Conservation (phyloP, 2,113 vertebrate species). For the Electrona antarctica region DNA sequence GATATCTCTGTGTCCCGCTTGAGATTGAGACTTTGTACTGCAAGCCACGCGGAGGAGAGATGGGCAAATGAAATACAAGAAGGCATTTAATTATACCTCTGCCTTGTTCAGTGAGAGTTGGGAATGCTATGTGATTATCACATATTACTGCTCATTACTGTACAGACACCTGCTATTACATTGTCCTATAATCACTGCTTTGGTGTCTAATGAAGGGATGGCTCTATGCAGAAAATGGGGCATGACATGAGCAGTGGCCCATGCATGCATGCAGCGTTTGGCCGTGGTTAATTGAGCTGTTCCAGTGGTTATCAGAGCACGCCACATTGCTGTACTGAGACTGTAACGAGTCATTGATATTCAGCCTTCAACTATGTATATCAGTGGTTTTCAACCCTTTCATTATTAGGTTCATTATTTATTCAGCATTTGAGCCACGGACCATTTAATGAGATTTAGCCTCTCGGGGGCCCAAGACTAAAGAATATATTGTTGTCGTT, state of each 20-base stretch:
- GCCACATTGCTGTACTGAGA: too few relatives aligned
- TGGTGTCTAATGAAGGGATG: background rate
- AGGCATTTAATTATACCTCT: slow-evolving; percentile 12
- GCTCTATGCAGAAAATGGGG: background rate
- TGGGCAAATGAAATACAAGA: slow-evolving; percentile 8
- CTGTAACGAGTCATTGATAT: too few relatives aligned
- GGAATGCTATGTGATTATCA: slow-evolving; percentile 9
- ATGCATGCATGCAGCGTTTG: background rate
- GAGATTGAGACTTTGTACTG: slow-evolving; percentile 15
- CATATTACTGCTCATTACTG: slow-evolving; percentile 11
- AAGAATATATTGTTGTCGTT: too few relatives aligned
- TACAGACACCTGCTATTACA: slow-evolving; percentile 22
- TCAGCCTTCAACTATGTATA: too few relatives aligned
- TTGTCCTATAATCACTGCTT: slow-evolving; percentile 18
- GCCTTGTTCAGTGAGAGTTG: slow-evolving; percentile 9
- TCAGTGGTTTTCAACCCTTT: too few relatives aligned
- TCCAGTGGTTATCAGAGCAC: background rate
- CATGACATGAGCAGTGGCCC: background rate
- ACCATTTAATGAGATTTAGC: too few relatives aligned
- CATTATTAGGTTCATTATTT: too few relatives aligned
- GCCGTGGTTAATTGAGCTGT: background rate
- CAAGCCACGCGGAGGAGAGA: slow-evolving; percentile 9
- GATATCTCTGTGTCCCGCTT: slow-evolving; percentile 14
- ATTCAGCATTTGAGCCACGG: too few relatives aligned
- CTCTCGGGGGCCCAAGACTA: too few relatives aligned